Evolutionary conservation across 2,113 vertebrate species (phyloP).

Genomic region (Heterochromis multidens): DNA sequence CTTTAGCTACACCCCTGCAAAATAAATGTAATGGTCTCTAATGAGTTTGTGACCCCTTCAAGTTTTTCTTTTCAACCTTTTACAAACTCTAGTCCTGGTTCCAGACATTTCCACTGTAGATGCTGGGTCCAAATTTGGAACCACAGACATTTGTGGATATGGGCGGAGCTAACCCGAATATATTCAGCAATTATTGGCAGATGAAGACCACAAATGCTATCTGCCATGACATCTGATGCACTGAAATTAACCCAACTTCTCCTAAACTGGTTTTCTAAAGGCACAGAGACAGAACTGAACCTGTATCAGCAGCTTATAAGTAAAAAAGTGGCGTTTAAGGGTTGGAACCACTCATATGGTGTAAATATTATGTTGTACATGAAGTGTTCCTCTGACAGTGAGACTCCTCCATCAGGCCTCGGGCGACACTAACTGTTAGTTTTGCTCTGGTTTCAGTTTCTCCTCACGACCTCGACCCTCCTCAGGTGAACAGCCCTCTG

Average conservation of each 20-base stretch:
- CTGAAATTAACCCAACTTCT: not conserved
- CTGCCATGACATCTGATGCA: not conserved
- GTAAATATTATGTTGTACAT: not conserved
- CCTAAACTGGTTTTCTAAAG: not conserved
- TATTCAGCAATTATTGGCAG: not conserved
- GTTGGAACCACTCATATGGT: not conserved
- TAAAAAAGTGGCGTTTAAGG: not conserved
- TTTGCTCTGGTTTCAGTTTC: not conserved
- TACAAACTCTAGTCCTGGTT: no score
- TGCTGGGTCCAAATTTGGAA: no score
- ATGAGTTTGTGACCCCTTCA: no score
- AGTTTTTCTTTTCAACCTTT: no score
- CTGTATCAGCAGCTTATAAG: not conserved
- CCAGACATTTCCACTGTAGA: no score
- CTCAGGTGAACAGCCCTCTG: slow-evolving; percentile 5
- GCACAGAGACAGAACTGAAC: not conserved
- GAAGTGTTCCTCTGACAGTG: not conserved
- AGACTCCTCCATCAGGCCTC: not conserved
- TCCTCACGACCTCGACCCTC: slow-evolving; percentile 5
- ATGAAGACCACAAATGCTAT: not conserved
- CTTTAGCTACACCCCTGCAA: not conserved
- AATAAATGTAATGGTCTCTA: no score
- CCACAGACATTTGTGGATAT: no score
- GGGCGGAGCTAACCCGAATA: not conserved
- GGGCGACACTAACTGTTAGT: not conserved